Evolutionary conservation across 1,140 invertebrate species (phyloP).

Genomic region (Drosophila prosaltans): DNA sequence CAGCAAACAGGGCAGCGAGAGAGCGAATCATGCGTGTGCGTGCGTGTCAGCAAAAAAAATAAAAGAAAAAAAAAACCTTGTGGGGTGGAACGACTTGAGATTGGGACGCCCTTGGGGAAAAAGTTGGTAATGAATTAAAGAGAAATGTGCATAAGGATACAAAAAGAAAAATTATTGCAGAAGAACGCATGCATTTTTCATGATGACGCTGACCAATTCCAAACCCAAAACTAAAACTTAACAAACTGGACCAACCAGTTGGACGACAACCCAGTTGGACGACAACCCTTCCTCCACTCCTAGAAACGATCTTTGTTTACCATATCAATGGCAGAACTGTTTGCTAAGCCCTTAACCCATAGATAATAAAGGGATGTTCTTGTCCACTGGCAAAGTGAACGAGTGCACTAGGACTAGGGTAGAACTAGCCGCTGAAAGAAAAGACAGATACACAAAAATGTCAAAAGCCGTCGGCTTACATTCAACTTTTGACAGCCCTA

Average conservation of each 20-base stretch:
- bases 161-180: slow-evolving; percentile 9
- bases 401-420: neutral
- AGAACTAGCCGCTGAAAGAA: slow-evolving; percentile 23
- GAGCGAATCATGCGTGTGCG: slow-evolving; percentile 47
- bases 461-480: slow-evolving; percentile 67
- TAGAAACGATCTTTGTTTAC: slow-evolving; percentile 42
- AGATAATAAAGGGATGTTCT: slow-evolving; percentile 64
- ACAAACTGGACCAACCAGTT: slow-evolving; percentile 57
- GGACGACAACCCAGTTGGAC: slow-evolving; percentile 45
- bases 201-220: neutral
- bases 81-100: slow-evolving; percentile 46
- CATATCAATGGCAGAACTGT: slow-evolving; percentile 64
- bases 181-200: neutral
- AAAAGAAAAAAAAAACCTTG: neutral
- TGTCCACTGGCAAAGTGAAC: slow-evolving; percentile 11
- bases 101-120: slow-evolving; percentile 13
- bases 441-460: slow-evolving; percentile 40
- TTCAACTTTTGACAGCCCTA: slow-evolving; percentile 72
- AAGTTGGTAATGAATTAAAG: slow-evolving; percentile 53
- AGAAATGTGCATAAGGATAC: slow-evolving; percentile 53
- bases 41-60: slow-evolving; percentile 38
- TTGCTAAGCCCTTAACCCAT: slow-evolving; percentile 59
- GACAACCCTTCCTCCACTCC: slow-evolving; percentile 17
- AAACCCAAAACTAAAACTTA: slow-evolving; percentile 17
- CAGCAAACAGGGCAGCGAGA: neutral